A percentile compares a stretch with the other conserved stretches of the same genome.
Evolutionary conservation across 2,113 vertebrate genomes (phyloP).

Genomic region (Casuarius casuarius): DNA sequence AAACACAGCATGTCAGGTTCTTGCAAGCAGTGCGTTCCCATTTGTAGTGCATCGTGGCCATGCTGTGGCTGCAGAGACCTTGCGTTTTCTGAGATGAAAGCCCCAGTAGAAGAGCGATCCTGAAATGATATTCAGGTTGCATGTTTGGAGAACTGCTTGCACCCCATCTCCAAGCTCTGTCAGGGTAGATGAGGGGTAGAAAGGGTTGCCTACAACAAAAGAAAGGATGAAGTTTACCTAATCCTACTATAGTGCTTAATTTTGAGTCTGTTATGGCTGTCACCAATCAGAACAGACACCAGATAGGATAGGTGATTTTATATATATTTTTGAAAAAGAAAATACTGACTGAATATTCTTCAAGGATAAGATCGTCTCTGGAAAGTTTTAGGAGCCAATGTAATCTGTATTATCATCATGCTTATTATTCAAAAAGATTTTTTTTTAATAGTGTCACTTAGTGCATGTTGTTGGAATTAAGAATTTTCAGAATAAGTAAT

Average conservation of each 20-base stretch:
- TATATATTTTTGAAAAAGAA: not conserved
- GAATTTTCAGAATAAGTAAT: not conserved
- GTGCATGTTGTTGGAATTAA: not conserved
- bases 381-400: not conserved
- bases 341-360: not conserved
- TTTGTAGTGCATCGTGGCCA: not conserved
- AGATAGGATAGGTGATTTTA: not conserved
- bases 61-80: fast-evolving
- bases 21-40: not conserved
- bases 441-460: not conserved
- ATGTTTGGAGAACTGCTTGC: not conserved
- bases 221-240: not conserved
- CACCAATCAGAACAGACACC: not conserved
- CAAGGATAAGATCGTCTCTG: not conserved
- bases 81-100: not conserved
- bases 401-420: not conserved
- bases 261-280: not conserved
- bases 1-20: not conserved
- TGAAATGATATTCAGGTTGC: not conserved
- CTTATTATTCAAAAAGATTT: not conserved
- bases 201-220: not conserved
- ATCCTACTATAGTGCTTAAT: not conserved
- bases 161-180: not conserved
- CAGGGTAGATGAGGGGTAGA: not conserved
- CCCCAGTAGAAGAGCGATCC: too few relatives aligned